Evolutionary conservation across 2,113 vertebrate species (phyloP), one percentile per base, ranked within the genome.

Genomic region (Petrocephalus zakoni): DNA sequence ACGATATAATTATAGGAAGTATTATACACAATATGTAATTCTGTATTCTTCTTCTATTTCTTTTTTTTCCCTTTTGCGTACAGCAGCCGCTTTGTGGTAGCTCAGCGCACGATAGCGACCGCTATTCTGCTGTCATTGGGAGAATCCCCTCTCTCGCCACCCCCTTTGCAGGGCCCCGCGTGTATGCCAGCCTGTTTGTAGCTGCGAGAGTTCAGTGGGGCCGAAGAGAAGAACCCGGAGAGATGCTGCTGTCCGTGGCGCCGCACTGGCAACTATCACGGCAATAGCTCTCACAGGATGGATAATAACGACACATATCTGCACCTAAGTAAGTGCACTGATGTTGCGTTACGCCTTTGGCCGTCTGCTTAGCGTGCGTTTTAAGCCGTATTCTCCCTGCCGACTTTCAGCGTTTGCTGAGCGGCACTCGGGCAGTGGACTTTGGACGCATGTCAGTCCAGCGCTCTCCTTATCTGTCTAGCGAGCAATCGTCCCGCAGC

Each of bases 261-360:
- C 93, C 94, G 91, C 93, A 88, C 89, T 92, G 25, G 55, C 89
- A 92, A 72, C 88, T 91, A 88, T 90, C 92, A 91, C 90, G 87
- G 89, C 93, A 81, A 22, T 87, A 91, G 93, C 92, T 90, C 91
- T 90, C 68, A 88, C 91, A 93, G 88, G 90, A 96, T 96, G 95
- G 95, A 96, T 94, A 94, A 92, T 72, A 93, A 92, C 94, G 95
- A 96, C 91, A 91, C 94, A 8, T 96, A 95, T 93, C 91, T 94
- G 91, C 94, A 95, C 89, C 93, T 96, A 88, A 94, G 96, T 96
- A 92, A 96, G 95, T 95, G 89, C 89, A 4, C 64, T 1, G 22
- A 37, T 53, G 13, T 42, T 58, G 7, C 85, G 10, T 29, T 61
- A 5, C 25, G 6, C 13, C 5, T 37, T 34, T 86, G 9, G 21